Conservation (phyloP, 2,797 vertebrate species). For the Pseudochirops corinnae region DNA sequence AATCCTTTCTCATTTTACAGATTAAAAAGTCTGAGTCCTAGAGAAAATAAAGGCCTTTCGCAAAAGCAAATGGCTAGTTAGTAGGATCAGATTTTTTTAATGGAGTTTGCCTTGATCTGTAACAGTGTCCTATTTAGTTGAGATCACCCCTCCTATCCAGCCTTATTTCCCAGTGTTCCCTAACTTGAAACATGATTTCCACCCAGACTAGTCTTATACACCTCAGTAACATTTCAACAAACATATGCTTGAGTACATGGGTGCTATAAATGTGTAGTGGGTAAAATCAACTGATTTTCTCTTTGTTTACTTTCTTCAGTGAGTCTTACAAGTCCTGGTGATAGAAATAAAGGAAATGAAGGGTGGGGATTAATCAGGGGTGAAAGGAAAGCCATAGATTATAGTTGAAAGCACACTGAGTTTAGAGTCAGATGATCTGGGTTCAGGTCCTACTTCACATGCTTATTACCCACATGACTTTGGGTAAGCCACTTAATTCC, state of each 20-base stretch:
- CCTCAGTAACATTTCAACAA: not conserved
- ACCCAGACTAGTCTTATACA: not conserved
- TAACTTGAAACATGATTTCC: not conserved
- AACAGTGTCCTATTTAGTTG: constrained; percentile 31
- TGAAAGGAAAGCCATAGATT: not conserved
- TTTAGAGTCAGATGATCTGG: not conserved
- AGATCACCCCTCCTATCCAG: not conserved
- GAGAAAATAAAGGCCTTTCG: constrained; percentile 11
- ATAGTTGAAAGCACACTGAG: not conserved
- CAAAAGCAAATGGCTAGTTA: constrained; percentile 48
- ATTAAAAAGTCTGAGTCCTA: constrained; percentile 55
- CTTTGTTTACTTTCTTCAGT: not conserved
- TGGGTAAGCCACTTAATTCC: not conserved
- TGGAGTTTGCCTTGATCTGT: constrained; percentile 51
- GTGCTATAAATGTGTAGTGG: not conserved
- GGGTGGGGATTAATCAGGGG: not conserved
- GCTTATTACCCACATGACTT: not conserved
- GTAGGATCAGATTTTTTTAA: constrained; percentile 45
- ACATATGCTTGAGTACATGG: not conserved
- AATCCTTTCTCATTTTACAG: constrained; percentile 59
- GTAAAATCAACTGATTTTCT: not conserved
- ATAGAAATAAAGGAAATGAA: not conserved
- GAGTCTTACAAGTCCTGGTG: not conserved
- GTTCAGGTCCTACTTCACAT: not conserved
- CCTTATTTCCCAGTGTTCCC: not conserved